Evolutionary conservation across 2,888 invertebrate species (phyloP), one percentile per base, ranked within the genome.

Genomic region (Diplolepis rosae): DNA sequence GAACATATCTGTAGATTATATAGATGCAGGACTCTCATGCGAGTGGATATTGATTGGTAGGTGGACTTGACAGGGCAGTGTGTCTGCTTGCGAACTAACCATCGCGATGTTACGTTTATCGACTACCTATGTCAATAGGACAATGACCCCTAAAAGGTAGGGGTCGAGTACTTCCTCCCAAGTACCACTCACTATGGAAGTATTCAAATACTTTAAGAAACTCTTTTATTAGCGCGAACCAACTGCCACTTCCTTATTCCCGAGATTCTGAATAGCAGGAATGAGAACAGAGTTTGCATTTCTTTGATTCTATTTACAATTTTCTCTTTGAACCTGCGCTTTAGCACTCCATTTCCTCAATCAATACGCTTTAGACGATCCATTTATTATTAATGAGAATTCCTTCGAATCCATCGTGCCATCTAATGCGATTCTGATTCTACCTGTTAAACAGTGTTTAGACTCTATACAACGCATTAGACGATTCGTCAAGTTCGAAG

Each of bases 31-130:
- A 39, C 24, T 35, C 22, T 61, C 61, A 66, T 68, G 74, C 73
- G 68, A 69, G 70, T 74, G 71, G 73, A 75, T 83, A 84, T 83
- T 80, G 83, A 84, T 84, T 82, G 78, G 76, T 75, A 75, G 78
- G 68, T 77, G 79, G 75, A 74, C 69, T 75, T 72, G 78, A 75
- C 77, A 70, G 77, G 77, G 69, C 72, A 67, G 67, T 70, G 71
- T 68, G 66, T 70, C 69, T 70, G 61, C 61, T 61, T 61, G 48
- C 28, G 67, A 66, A 67, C 72, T 69, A 74, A 76, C 75, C 65
- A 73, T 76, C 67, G 72, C 65, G 71, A 75, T 70, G 74, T 72
- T 77, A 72, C 71, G n/a, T 61, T 70, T 70, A 39, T 61, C 39
- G 61, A 61, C 61, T 61, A 39, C 61, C 61, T 61, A 61, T 39